These are phyloP conservation scores for Damaliscus lunatus DNA, from an alignment of 2,113 vertebrate genomes.

Conservation along the genomic window DNA sequence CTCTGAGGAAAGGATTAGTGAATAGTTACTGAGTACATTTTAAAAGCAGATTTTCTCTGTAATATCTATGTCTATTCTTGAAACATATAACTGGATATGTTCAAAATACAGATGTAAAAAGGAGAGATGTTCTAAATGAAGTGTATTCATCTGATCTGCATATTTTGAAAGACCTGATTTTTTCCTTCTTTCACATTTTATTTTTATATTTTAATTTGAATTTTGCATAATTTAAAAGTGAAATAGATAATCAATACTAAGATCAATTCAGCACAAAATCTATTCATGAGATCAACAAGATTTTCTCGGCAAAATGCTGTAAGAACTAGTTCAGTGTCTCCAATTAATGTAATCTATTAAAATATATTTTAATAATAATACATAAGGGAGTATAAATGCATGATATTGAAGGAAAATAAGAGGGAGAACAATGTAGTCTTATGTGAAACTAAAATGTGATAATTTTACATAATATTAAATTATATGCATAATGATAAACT, in stretches of 20 bases:
- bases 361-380: neutral
- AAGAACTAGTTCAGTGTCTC: neutral
- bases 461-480: neutral
- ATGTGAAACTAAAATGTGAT: constrained; percentile 1
- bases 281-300: neutral
- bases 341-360: neutral
- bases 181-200: constrained; percentile 22
- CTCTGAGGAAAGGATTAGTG: constrained; percentile 50
- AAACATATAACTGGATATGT: constrained; percentile 3
- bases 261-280: constrained; percentile 16
- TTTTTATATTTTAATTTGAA: constrained; percentile 45
- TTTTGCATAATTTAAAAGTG: constrained; percentile 35
- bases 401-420: neutral
- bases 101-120: constrained; percentile 49
- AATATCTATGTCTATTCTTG: constrained; percentile 38
- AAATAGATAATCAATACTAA: constrained; percentile 37
- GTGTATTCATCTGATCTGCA: neutral
- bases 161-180: constrained; percentile 11
- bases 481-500: neutral
- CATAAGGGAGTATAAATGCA: neutral
- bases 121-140: constrained; percentile 24
- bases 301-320: constrained; percentile 1
- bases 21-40: constrained; percentile 59
- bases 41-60: constrained; percentile 50
- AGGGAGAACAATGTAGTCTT: neutral